Evolutionary conservation across 2,888 invertebrate species (phyloP), one percentile per base, ranked within the genome.

Genomic region (Drosophila paranaensis): DNA sequence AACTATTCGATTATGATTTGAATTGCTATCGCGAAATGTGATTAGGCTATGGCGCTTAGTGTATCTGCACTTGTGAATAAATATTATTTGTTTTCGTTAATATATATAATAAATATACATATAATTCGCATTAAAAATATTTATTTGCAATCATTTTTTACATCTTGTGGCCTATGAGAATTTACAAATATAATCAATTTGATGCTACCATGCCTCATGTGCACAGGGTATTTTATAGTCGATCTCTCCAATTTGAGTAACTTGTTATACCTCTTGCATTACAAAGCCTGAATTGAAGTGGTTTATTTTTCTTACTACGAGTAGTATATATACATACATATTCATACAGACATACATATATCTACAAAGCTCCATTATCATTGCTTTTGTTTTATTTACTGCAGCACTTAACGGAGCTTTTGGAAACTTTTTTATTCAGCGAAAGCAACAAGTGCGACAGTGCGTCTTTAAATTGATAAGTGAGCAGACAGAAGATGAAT

Each of bases 371-470:
- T 30, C 51, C n/a, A 42, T 42, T 48, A 54, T 43, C 48, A 46
- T 27, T 6, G 53, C 8, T 16, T 30, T 25, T 53, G 27, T 39
- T 25, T 65, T 27, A 33, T 16, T 51, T 53, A 30, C n/a, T 30
- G n/a, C 10, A 11, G 33, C 33, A 40, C 25, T 25, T 30, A 13
- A n/a, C 9, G 45, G 33, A 75, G 75, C 65, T 74, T 69, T 69
- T 33, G 10, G 2, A n/a, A 53, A 60, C 60, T 70, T 74, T 69
- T 56, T 53, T 64, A 33, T 16, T 48, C 9, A 25, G 33, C 33
- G 33, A 46, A 35, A 30, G 27, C 45, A 55, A 72, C 6, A 72
- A 46, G 39, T 51, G 43, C 14, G 11, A 25, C 16, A 35, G 11
- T 43, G 8, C 9, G 45, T 60, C 14, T 30, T 27, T 35, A 16